Evolutionary conservation across 2,888 invertebrate genomes (phyloP).

Genomic region (Boloria euphrosyne): DNA sequence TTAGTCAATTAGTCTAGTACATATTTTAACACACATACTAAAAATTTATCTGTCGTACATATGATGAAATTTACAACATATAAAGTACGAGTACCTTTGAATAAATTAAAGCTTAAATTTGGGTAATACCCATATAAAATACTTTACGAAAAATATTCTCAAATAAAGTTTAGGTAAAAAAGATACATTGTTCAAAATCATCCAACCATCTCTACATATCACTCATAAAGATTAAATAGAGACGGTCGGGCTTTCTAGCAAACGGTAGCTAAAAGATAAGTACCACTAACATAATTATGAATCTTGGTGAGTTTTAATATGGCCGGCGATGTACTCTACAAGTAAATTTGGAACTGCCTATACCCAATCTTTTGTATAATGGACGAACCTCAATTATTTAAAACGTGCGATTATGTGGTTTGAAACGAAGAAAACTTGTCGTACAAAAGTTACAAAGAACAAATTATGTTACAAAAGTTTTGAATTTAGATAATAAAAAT

Average conservation of each 20-base stretch:
- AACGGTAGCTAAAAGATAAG: conserved; percentile 31
- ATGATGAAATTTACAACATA: no score
- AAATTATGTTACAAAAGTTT: conserved; percentile 4
- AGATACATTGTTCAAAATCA: conserved; percentile 19
- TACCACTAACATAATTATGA: conserved; percentile 32
- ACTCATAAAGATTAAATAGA: conserved; percentile 19
- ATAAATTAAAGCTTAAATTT: conserved; percentile 1
- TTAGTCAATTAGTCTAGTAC: no score
- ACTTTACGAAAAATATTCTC: conserved; percentile 8
- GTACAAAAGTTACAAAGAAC: conserved; percentile 17
- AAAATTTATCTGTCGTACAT: no score
- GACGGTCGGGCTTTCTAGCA: conserved; percentile 17
- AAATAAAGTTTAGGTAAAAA: conserved; percentile 9
- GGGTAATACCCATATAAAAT: conserved; percentile 1
- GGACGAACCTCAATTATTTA: conserved; percentile 43
- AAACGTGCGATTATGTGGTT: conserved; percentile 41
- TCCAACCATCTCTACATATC: conserved; percentile 20
- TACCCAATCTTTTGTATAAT: conserved; percentile 42
- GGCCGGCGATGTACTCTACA: conserved; percentile 36
- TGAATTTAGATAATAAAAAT: neutral
- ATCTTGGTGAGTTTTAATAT: conserved; percentile 30
- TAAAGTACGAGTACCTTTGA: no score
- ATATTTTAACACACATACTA: no score
- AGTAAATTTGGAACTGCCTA: conserved; percentile 41
- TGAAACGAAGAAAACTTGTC: conserved; percentile 31